A percentile compares a stretch with the other conserved stretches of the same genome.
These are phyloP conservation scores for Nansenia antarctica DNA, from an alignment of 2,113 vertebrate species.

Conservation along the genomic window DNA sequence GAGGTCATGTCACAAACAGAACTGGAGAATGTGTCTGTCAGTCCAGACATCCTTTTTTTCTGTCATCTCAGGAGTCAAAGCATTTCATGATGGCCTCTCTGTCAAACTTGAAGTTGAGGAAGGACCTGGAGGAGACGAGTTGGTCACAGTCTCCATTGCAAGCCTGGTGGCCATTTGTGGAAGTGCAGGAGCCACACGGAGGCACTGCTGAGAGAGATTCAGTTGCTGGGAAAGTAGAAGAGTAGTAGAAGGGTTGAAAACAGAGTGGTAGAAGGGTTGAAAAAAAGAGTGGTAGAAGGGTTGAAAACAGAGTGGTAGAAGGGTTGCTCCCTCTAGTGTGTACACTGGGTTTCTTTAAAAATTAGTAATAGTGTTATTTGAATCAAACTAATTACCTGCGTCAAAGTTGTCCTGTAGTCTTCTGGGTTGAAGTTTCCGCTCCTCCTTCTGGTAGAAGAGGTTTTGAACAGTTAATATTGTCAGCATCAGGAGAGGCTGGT, in stretches of 20 bases:
- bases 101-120: slow-evolving; percentile 94
- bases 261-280: too few species aligned
- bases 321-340: too few species aligned
- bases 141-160: slow-evolving; percentile 78
- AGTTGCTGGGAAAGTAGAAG: slow-evolving; percentile 52
- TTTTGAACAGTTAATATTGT: too few species aligned
- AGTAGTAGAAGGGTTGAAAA: not conserved
- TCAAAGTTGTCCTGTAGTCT: slow-evolving; percentile 92
- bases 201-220: too few species aligned
- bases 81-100: slow-evolving; percentile 93
- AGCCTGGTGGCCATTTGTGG: slow-evolving; percentile 62
- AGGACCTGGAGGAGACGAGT: slow-evolving; percentile 85
- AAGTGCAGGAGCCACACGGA: slow-evolving; percentile 64
- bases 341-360: too few species aligned
- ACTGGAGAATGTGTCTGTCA: not conserved
- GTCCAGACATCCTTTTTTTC: not conserved
- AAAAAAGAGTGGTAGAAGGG: not conserved
- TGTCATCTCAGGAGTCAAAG: slow-evolving; percentile 86
- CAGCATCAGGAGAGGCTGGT: too few species aligned
- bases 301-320: too few species aligned
- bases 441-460: slow-evolving; percentile 81
- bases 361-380: too few species aligned
- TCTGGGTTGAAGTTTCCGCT: slow-evolving; percentile 86
- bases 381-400: slow-evolving; percentile 79
- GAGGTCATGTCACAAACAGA: slow-evolving; percentile 51